Base-by-base conservation (phyloP, 2,113 vertebrate species). In the Brachyhypopomus occidentalis region DNA sequence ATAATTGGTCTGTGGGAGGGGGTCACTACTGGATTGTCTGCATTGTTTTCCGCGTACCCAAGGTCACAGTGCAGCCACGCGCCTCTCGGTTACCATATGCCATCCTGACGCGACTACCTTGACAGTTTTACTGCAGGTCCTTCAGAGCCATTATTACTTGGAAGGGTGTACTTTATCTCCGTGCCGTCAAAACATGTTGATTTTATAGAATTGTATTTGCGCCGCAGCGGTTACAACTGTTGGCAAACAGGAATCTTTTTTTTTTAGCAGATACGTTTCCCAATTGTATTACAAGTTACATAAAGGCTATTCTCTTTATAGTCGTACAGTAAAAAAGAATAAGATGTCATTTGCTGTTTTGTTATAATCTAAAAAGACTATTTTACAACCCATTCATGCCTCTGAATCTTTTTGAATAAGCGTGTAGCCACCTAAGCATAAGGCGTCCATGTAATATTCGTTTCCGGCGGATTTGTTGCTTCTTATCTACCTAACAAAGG, bases 1-100 rank as follows among this genome's bases (percentile, higher is more conserved):
- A 59, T 67, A 64, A 77, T 72, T 84, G 81, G 81, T 79, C 75
- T 34, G 16, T 64, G 59, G 60, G 22, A 71, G 71, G 75, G 56
- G 76, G 79, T 27, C 79, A 69, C 70, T 78, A 60, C 27, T 79
- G 45, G 73, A 82, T 60, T 84, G 84, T 80, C 81, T 86, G 77
- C 72, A 77, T 64, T 84, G 45, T 77, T 58, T 64, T 60, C 60
- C 62, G 75, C 72, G 56, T 71, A 60, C 73, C 75, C 81, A 87
- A 87, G 84, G 82, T 85, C 85, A 83, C 52, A 77, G 72, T 55
- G 20, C 25, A 79, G 84, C 75, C 72, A 75, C 66, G 71, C 27
- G 71, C 69, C 74, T 82, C 84, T 82, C 84, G 77, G 67, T 82
- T 58, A 63, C 88, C 88, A 89, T 87, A 88, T 89, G 88, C 80